Evolutionary conservation across 2,113 vertebrate species (phyloP).

Genomic region (Colossoma macropomum): DNA sequence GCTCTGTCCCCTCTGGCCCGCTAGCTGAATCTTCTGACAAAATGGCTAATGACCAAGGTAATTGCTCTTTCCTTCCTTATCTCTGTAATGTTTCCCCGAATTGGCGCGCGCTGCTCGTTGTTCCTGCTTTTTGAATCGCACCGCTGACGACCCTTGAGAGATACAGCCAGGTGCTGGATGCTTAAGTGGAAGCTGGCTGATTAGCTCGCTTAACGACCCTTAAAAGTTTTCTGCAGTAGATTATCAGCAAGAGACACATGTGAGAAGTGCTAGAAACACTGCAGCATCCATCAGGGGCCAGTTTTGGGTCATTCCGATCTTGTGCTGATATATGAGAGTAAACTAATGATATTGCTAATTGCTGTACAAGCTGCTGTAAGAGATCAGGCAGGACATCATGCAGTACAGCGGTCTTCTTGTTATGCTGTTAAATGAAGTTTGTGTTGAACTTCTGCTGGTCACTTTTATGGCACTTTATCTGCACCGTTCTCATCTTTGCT

Average conservation of each 20-base stretch:
- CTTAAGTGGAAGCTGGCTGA: constrained; percentile 3
- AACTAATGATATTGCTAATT: neutral
- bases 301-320: neutral
- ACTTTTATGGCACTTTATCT: too few species aligned
- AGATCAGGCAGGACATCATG: neutral
- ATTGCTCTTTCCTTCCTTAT: constrained; percentile 76
- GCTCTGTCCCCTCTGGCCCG: constrained; percentile 80
- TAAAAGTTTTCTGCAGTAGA: constrained; percentile 5
- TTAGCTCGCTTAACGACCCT: constrained; percentile 17
- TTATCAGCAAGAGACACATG: constrained; percentile 19
- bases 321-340: neutral
- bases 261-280: neutral
- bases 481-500: neutral
- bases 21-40: constrained; percentile 99
- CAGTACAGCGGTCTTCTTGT: neutral
- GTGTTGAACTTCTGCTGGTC: too few species aligned
- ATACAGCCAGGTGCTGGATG: constrained; percentile 26
- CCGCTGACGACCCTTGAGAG: constrained; percentile 16
- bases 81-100: constrained; percentile 32
- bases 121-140: constrained; percentile 28
- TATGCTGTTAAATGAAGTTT: neutral
- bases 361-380: neutral
- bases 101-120: constrained; percentile 12
- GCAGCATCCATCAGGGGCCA: neutral
- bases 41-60: constrained; percentile 99